A percentile compares a stretch with the other conserved stretches of the same genome.
These are phyloP conservation scores for Epistrophe grossulariae DNA, from an alignment of 2,888 invertebrate genomes.

Conservation along the genomic window DNA sequence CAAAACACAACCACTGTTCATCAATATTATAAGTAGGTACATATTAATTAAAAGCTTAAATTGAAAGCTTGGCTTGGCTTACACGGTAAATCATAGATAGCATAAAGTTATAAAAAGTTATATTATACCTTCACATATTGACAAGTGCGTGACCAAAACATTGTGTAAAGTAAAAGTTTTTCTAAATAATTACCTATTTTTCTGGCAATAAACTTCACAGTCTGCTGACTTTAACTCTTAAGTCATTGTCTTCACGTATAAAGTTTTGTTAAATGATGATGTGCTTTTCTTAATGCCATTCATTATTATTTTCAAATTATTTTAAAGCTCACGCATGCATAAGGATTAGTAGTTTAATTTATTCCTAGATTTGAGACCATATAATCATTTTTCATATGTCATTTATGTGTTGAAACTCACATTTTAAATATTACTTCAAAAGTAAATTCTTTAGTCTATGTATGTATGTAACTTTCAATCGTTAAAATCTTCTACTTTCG, in stretches of 20 bases:
- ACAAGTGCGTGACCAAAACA: conserved; percentile 50
- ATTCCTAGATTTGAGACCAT: background rate
- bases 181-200: conserved; percentile 42
- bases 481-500: background rate
- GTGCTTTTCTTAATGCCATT: background rate
- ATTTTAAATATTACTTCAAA: background rate
- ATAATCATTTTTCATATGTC: background rate
- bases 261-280: background rate
- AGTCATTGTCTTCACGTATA: background rate
- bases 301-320: background rate
- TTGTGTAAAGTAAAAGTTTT: conserved; percentile 64
- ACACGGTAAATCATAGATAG: conserved; percentile 5
- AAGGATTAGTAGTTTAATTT: background rate
- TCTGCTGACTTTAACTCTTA: conserved; percentile 38
- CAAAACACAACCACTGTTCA: too few species aligned
- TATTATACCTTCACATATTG: conserved; percentile 21
- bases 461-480: background rate
- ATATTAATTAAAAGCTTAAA: background rate
- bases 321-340: background rate
- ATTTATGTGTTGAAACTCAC: background rate
- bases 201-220: conserved; percentile 55
- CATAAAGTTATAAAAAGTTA: background rate
- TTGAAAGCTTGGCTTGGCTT: background rate
- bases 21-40: too few species aligned
- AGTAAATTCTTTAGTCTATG: background rate